Evolutionary conservation across 1,140 invertebrate species (phyloP).

Genomic region (Drosophila guanche): DNA sequence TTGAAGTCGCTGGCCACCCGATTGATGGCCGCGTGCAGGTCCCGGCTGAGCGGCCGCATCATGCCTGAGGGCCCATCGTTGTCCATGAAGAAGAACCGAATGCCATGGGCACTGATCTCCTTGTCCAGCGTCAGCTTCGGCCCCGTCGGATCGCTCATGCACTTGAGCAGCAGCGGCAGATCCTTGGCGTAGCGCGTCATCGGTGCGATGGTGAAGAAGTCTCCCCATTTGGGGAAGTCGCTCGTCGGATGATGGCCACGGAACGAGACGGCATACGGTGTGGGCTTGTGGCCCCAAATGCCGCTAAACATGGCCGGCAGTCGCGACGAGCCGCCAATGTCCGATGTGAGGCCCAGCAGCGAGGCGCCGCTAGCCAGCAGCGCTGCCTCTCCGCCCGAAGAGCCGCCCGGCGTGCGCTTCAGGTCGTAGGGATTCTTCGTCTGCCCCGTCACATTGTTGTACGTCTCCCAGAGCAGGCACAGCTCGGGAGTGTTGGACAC

Average conservation of each 20-base stretch:
- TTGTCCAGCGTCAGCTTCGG: slow-evolving; percentile 86
- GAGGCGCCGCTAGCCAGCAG: slow-evolving; percentile 90
- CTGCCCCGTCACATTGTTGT: slow-evolving; percentile 93
- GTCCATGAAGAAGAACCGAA: slow-evolving; percentile 92
- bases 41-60: slow-evolving; percentile 86
- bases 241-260: slow-evolving; percentile 86
- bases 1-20: slow-evolving; percentile 87
- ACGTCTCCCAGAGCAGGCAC: slow-evolving; percentile 95
- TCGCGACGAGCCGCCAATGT: slow-evolving; percentile 93
- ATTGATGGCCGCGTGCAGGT: slow-evolving; percentile 88
- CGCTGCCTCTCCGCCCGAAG: slow-evolving; percentile 90
- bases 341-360: slow-evolving; percentile 91
- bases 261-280: slow-evolving; percentile 86
- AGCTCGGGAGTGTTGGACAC: slow-evolving; percentile 96
- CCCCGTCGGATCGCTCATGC: slow-evolving; percentile 86
- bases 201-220: slow-evolving; percentile 89
- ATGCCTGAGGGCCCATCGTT: slow-evolving; percentile 88
- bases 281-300: slow-evolving; percentile 92
- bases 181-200: slow-evolving; percentile 93
- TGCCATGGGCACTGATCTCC: slow-evolving; percentile 86
- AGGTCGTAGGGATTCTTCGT: slow-evolving; percentile 95
- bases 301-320: slow-evolving; percentile 94
- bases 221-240: slow-evolving; percentile 85
- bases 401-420: slow-evolving; percentile 89
- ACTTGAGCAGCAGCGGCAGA: slow-evolving; percentile 88